Base-by-base conservation (phyloP, 2,797 vertebrate species). In the Danio albolineatus region DNA sequence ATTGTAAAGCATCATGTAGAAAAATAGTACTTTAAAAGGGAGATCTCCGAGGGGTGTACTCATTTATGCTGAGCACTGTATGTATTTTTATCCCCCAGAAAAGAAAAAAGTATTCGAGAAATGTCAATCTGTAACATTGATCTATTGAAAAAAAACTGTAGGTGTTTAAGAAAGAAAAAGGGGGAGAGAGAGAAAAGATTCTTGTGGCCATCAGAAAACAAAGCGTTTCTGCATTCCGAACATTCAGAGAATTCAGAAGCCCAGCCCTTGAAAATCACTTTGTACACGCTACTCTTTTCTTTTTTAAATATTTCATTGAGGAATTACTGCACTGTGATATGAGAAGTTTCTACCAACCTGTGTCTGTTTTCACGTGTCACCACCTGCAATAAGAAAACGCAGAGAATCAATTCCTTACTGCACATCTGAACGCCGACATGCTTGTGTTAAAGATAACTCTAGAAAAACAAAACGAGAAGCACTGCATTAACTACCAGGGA, bases 251-350 rank as follows among this genome's bases (percentile, higher is more conserved):
- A 79, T 78, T 84, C 48, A 69, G 44, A 79, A 57, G 81, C 86
- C 77, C 84, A 84, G 89, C 84, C 85, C 84, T 85, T 78, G 84
- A 86, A 83, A 90, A 76, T 80, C 89, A 81, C 79, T 60, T 60
- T 77, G 51, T 72, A 71, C 16, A 59, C 4, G 10, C 46, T 51
- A 14, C 39, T 48, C 21, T 85, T 46, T 61, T 16, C 14, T 60
- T 85, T 79, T 82, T 28, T 28, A 28, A 28, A 28, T 28, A 28
- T 28, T 28, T 87, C 84, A 84, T 85, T 75, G 49, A 81, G 84
- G 82, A 90, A 86, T 85, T 67, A 90, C 89, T 89, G 86, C 90
- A 93, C 92, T 93, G 91, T 93, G 89, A 91, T 90, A 87, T 80
- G 51, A 76, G 73, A 69, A 36, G 57, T 82, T 48, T 73, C 54